A percentile compares a stretch with the other conserved stretches of the same genome.
Evolutionary conservation across 2,797 vertebrate species (phyloP).

Genomic region (Danio aesculapii): DNA sequence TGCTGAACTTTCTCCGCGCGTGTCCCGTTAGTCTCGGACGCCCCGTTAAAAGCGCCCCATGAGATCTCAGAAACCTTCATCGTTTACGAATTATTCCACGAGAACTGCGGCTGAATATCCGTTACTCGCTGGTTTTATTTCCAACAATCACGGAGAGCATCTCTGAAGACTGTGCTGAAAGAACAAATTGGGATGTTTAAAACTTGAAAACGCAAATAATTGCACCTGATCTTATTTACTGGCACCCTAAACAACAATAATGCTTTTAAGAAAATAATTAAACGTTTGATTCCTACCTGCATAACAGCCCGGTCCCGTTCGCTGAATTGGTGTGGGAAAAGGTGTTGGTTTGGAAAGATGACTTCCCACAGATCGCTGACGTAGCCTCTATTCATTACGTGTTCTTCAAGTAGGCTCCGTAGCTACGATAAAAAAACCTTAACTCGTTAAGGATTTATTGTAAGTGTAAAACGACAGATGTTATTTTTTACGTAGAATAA

Average conservation of each 20-base stretch:
- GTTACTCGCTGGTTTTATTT: not conserved
- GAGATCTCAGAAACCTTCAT: conserved; percentile 44
- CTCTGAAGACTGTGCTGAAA: not conserved
- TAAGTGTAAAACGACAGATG: not conserved
- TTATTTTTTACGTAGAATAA: not conserved
- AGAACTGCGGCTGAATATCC: not conserved
- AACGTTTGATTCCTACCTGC: conserved; percentile 35
- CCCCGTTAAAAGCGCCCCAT: conserved; percentile 77
- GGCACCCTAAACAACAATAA: not conserved
- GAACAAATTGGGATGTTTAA: not conserved
- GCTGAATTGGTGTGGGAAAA: conserved; percentile 19
- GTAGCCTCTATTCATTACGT: conserved; percentile 42
- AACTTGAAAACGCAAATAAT: not conserved
- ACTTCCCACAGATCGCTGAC: conserved; percentile 48
- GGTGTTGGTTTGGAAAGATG: conserved; percentile 39
- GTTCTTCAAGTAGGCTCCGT: not conserved
- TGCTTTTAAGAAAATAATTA: not conserved
- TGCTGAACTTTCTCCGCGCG: conserved; percentile 90
- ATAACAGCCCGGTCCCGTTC: conserved; percentile 10
- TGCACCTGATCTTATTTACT: not conserved
- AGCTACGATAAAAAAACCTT: not conserved
- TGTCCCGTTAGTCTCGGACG: conserved; percentile 77
- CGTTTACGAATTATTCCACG: not conserved
- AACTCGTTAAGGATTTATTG: not conserved
- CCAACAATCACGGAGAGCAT: not conserved